Evolutionary conservation across 2,797 vertebrate genomes (phyloP), one percentile per base, ranked within the genome.

Genomic region (Protonibea diacanthus): DNA sequence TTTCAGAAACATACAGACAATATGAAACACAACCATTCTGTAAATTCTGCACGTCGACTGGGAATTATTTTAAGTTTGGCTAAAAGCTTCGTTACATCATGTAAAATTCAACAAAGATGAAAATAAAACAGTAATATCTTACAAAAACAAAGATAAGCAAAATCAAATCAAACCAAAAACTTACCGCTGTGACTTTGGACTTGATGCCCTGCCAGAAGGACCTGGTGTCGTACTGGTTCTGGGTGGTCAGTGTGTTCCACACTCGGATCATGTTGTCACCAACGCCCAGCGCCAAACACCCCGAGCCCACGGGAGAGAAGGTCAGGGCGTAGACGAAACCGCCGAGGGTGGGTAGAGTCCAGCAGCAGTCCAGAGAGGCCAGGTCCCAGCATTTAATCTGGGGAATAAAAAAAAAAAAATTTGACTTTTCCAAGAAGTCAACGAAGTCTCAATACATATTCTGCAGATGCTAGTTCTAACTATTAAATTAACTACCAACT

Each of bases 311-410:
- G 0, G 97, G 96, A 59, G 98, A 99, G 94, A 99, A 98, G 58
- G 94, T 94, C 61, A 99, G 93, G 27, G 95, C 91, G 78, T 98
- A 98, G 53, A 97, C 96, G 55, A 98, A 99, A 0, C 98, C 98
- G 0, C 98, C 98, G 14, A 99, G 95, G 0, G 98, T 96, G 64
- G 97, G 97, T 69, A 99, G 89, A 5, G 96, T 97, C 98, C 98
- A 99, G 84, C 94, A 95, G 90, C 97, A 97, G 6, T 97, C 96
- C 56, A 98, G 94, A 62, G 95, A 94, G 3, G 72, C 82, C 71
- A 99, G 83, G 90, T 98, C 96, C 98, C 98, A 99, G 83, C 98
- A 99, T 66, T 97, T 99, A 49, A 99, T 94, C 98, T 99, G 92
- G 17, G 29, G 6, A 47, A 15, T 0, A 33, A 33, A 45, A 18